phyloP scores from a whole-genome alignment of 2,797 vertebrate species.

The Propithecus perrieri region DNA sequence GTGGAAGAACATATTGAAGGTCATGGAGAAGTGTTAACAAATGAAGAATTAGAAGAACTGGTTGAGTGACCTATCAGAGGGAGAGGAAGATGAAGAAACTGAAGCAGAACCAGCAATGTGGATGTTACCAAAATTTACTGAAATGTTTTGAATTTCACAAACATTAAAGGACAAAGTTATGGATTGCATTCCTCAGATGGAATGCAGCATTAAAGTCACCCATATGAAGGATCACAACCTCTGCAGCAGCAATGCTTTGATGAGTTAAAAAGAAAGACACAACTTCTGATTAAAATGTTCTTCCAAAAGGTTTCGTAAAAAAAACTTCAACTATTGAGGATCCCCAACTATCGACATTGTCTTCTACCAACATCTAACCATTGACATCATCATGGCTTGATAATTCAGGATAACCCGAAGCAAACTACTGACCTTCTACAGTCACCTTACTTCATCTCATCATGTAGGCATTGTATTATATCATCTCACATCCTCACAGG shows the following conservation, averaged over 20 bases:
- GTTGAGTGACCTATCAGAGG: neutral
- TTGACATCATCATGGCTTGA: neutral
- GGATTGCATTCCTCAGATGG: neutral
- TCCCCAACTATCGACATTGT: neutral
- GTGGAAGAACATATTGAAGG: neutral
- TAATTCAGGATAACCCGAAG: neutral
- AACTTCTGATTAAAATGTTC: neutral
- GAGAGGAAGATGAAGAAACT: neutral
- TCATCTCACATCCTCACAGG: neutral
- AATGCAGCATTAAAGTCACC: neutral
- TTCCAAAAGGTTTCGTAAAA: neutral
- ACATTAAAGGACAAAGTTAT: neutral
- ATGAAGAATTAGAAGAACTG: neutral
- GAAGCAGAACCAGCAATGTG: neutral
- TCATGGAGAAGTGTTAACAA: neutral
- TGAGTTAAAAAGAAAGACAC: neutral
- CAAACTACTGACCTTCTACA: neutral
- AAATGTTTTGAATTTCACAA: neutral
- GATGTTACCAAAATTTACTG: neutral
- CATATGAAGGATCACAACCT: neutral
- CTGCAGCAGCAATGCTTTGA: neutral
- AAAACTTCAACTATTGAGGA: neutral
- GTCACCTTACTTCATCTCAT: neutral
- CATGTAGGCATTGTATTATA: neutral
- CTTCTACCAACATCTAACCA: neutral